These are phyloP conservation scores for Enteromius radiatus DNA, from an alignment of 2,797 vertebrate genomes.

Conservation along the genomic window DNA sequence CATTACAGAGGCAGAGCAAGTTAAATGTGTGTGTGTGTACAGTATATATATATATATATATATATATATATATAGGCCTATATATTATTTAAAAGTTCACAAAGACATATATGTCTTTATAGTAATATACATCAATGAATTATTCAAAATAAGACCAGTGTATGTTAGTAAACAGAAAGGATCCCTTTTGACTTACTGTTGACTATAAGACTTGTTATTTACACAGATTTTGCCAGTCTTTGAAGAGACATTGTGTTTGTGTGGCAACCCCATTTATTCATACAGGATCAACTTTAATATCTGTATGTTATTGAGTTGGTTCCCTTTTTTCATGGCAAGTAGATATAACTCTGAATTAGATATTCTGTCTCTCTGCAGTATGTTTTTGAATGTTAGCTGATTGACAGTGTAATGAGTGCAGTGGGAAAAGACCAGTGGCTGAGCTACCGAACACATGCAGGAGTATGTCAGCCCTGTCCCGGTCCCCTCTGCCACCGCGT, in stretches of 20 bases:
- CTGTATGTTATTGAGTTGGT: neutral
- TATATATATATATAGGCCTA: too few species aligned
- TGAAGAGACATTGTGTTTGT: conserved; percentile 20
- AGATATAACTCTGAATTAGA: neutral
- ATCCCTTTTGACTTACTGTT: neutral
- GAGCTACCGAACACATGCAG: conserved; percentile 26
- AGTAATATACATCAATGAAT: neutral
- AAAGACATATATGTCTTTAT: neutral
- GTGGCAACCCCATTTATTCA: neutral
- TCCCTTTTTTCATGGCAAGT: neutral
- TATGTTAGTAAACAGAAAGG: neutral
- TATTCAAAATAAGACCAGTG: neutral
- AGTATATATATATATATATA: neutral
- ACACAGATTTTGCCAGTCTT: conserved; percentile 31
- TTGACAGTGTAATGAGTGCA: conserved; percentile 2
- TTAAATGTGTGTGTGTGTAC: neutral
- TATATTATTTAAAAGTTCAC: neutral
- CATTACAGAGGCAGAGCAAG: neutral
- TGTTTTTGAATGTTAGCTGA: neutral
- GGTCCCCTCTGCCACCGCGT: conserved; percentile 51
- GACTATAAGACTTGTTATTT: neutral
- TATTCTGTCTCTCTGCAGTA: neutral
- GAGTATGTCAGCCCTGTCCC: conserved; percentile 46
- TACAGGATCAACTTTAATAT: neutral
- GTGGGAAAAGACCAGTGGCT: conserved; percentile 14